These are phyloP conservation scores for Enteromius paludinosus DNA, from an alignment of 2,797 vertebrate species.

Conservation along the genomic window DNA sequence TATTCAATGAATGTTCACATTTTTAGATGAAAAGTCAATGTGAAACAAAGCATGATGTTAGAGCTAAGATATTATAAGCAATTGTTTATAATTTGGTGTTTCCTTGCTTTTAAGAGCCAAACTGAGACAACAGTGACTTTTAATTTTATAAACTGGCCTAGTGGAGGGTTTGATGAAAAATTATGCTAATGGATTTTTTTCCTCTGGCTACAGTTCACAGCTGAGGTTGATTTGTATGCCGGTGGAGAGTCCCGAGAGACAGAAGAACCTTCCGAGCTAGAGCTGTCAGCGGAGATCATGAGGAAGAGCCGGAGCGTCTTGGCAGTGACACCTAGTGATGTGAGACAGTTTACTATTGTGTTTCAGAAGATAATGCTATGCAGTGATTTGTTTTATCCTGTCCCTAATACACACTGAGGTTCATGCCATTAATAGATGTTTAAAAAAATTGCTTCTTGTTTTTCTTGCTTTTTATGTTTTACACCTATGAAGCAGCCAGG, in stretches of 20 bases:
- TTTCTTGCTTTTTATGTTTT: not conserved
- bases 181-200: constrained; percentile 5
- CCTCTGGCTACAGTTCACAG: constrained; percentile 24
- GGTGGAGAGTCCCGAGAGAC: constrained; percentile 36
- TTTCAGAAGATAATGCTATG: not conserved
- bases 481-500: not conserved
- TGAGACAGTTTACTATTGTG: constrained; percentile 69
- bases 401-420: not conserved
- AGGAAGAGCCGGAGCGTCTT: constrained; percentile 95
- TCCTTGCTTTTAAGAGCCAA: not conserved
- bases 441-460: not conserved
- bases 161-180: constrained; percentile 16
- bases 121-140: not conserved
- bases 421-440: not conserved
- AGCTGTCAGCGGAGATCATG: constrained; percentile 76
- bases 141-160: not conserved
- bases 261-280: constrained; percentile 25
- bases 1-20: not conserved
- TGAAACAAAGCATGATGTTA: not conserved
- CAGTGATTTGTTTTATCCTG: not conserved
- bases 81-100: not conserved
- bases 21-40: not conserved
- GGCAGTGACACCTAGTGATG: constrained; percentile 85
- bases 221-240: constrained; percentile 43
- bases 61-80: not conserved